These are phyloP conservation scores for Hydrophis major DNA, from an alignment of 2,797 vertebrate species.

Conservation along the genomic window DNA sequence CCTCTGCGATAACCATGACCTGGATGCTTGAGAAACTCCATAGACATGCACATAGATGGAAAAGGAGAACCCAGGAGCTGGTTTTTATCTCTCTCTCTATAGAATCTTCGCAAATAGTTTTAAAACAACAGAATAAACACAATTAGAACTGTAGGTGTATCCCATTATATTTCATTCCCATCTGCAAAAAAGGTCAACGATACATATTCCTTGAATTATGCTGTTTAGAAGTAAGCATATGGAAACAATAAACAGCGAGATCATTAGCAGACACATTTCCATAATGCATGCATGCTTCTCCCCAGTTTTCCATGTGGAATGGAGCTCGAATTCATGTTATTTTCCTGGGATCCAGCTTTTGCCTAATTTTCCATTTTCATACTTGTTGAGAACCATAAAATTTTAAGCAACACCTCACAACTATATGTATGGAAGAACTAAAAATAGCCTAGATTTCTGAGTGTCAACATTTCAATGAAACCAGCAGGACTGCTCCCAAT, in stretches of 20 bases:
- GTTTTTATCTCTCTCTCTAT: not conserved
- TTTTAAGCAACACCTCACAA: not conserved
- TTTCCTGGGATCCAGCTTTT: constrained; percentile 58
- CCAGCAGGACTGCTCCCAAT: constrained; percentile 8
- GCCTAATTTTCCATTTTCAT: constrained; percentile 55
- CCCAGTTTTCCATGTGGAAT: constrained; percentile 67
- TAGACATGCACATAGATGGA: not conserved
- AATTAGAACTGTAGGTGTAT: constrained; percentile 15
- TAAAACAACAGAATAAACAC: not conserved
- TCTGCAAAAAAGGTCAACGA: constrained; percentile 47
- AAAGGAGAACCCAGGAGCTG: not conserved
- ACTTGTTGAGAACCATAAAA: constrained; percentile 49
- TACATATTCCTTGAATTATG: constrained; percentile 58
- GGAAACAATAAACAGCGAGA: constrained; percentile 67
- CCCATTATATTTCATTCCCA: constrained; percentile 38
- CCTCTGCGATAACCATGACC: too few relatives aligned
- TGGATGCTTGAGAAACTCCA: too few relatives aligned
- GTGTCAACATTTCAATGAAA: constrained; percentile 33
- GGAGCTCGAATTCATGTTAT: constrained; percentile 60
- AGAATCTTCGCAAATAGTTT: not conserved
- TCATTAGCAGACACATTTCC: constrained; percentile 61
- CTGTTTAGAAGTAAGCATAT: constrained; percentile 69
- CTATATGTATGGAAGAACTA: not conserved
- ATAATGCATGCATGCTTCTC: constrained; percentile 67
- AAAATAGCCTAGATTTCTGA: constrained; percentile 10